These are phyloP conservation scores for Clusia tigrina DNA, from an alignment of 2,888 invertebrate species.

Conservation along the genomic window DNA sequence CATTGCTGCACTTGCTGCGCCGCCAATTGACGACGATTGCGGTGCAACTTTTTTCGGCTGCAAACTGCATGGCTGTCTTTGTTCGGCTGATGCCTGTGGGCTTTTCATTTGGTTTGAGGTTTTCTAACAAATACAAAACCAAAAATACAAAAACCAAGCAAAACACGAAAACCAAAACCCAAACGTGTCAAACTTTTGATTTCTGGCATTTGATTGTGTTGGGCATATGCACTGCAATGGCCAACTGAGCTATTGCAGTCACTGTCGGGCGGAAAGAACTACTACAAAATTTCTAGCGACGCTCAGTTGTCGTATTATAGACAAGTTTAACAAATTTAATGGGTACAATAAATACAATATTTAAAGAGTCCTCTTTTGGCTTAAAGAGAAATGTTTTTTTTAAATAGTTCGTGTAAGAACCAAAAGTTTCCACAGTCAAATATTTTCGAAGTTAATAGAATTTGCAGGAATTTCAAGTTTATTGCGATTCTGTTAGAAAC, in stretches of 20 bases:
- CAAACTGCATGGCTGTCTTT: neutral
- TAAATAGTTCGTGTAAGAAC: no score
- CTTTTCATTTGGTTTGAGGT: neutral
- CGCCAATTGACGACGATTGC: neutral
- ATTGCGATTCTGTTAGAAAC: no score
- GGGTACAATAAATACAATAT: no score
- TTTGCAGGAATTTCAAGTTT: no score
- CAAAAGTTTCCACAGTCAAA: no score
- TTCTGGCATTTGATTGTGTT: slow-evolving; percentile 47
- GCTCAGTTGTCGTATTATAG: no score
- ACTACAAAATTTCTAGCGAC: neutral
- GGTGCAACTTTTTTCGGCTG: neutral
- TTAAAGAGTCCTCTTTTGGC: no score
- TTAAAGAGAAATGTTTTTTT: no score
- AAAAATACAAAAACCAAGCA: slow-evolving; percentile 17
- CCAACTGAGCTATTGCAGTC: slow-evolving; percentile 32
- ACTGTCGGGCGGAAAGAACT: neutral
- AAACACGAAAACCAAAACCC: slow-evolving; percentile 7
- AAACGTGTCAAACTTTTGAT: slow-evolving; percentile 44
- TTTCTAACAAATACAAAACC: slow-evolving; percentile 42
- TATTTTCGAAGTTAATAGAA: no score
- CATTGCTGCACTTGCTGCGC: slow-evolving; percentile 1
- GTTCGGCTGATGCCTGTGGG: neutral
- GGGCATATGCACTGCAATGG: slow-evolving; percentile 52
- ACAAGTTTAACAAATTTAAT: no score